Conservation (phyloP, 1,140 invertebrate genomes). For the Pseudomyrmex concolor region DNA sequence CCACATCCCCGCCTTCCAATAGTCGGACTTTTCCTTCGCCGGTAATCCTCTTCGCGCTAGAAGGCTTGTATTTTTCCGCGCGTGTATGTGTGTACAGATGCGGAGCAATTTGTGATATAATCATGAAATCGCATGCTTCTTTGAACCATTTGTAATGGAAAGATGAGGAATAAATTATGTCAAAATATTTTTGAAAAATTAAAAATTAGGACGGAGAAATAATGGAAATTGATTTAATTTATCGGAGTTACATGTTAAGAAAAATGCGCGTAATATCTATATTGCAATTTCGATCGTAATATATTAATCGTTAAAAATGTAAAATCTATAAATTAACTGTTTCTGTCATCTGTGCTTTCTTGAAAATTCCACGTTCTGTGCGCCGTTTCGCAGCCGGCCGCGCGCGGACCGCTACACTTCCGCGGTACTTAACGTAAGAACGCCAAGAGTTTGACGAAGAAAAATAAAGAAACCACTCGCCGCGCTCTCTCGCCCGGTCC, state of each 20-base stretch:
- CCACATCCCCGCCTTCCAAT: constrained; percentile 29
- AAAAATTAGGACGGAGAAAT: too few relatives aligned
- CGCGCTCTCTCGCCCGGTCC: constrained; percentile 56
- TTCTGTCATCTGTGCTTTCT: background rate
- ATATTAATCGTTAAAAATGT: constrained; percentile 1
- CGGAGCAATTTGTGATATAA: background rate
- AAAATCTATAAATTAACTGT: background rate
- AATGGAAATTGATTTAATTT: too few relatives aligned
- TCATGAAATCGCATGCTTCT: background rate
- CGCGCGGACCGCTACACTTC: constrained; percentile 39
- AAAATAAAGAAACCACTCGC: constrained; percentile 80
- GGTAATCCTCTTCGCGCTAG: constrained; percentile 26
- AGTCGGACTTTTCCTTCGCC: constrained; percentile 58
- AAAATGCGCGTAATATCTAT: too few relatives aligned
- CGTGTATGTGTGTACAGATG: constrained; percentile 19
- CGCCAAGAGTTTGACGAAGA: constrained; percentile 71
- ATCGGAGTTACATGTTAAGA: too few relatives aligned
- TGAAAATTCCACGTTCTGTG: background rate
- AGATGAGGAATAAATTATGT: too few relatives aligned
- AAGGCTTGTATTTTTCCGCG: constrained; percentile 21
- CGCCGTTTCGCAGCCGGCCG: constrained; percentile 44
- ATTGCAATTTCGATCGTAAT: background rate
- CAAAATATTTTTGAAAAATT: too few relatives aligned
- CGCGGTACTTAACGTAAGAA: constrained; percentile 81
- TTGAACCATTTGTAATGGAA: background rate